phyloP scores from a whole-genome alignment of 92 coral and sea anemone genomes.

The Umimayanthus kanabou region DNA sequence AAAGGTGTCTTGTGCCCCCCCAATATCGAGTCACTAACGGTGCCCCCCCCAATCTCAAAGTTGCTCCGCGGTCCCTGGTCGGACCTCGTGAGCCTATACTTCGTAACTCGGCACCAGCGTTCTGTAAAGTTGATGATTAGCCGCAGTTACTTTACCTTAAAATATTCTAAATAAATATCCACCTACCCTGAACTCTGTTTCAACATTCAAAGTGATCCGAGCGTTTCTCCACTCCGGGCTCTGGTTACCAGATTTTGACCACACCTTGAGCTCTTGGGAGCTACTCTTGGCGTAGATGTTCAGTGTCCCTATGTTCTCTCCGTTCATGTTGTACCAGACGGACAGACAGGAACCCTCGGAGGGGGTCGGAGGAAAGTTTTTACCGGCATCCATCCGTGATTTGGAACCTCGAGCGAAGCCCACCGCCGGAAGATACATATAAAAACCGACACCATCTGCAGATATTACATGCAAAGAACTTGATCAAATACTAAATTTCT shows the following conservation, averaged over 20 bases:
- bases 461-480: too few species aligned
- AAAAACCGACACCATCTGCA: slow-evolving; percentile 51
- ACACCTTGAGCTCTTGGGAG: slow-evolving; percentile 40
- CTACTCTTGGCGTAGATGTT: slow-evolving; percentile 23
- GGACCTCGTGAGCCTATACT: too few species aligned
- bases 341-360: slow-evolving; percentile 39
- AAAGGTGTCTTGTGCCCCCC: too few species aligned
- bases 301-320: slow-evolving; percentile 54
- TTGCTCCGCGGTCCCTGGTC: too few species aligned
- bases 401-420: slow-evolving; percentile 40
- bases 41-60: too few species aligned
- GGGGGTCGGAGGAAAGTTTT: slow-evolving; percentile 45
- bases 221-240: slow-evolving; percentile 53
- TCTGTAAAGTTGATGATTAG: too few species aligned
- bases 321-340: slow-evolving; percentile 69
- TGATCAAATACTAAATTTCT: not conserved
- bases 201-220: slow-evolving; percentile 16
- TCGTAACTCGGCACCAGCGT: too few species aligned
- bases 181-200: slow-evolving; percentile 48
- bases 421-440: slow-evolving; percentile 62
- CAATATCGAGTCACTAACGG: too few species aligned
- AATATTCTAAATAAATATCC: not conserved
- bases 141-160: too few species aligned
- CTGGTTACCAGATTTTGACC: slow-evolving; percentile 61
- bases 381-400: slow-evolving; percentile 48